Conservation (phyloP, 2,888 invertebrate genomes). For the Ormyrus rosae region DNA sequence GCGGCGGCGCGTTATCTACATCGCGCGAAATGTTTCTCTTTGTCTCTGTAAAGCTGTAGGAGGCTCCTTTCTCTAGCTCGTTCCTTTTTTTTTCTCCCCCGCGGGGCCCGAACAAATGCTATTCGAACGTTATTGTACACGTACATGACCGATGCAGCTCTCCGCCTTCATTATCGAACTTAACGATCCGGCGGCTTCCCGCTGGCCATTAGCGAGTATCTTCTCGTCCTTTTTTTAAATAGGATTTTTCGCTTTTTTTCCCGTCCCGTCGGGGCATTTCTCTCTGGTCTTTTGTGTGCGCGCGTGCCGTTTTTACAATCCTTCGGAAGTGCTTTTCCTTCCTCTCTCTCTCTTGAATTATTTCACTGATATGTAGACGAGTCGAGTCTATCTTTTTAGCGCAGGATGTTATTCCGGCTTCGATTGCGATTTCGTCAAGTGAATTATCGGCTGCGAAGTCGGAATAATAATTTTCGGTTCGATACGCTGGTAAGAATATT, state of each 20-base stretch:
- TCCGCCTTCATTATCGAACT: slow-evolving; percentile 32
- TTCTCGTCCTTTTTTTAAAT: not conserved
- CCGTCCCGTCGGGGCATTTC: not conserved
- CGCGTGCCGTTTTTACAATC: not conserved
- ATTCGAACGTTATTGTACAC: not conserved
- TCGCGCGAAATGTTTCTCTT: slow-evolving; percentile 31
- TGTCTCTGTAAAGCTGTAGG: not conserved
- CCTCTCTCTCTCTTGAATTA: not conserved
- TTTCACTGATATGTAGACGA: slow-evolving; percentile 4
- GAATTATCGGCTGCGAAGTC: too few relatives aligned
- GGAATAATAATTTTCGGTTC: too few relatives aligned
- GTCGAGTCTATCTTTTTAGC: not conserved
- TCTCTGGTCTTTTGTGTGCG: slow-evolving; percentile 6
- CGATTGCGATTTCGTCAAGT: not conserved
- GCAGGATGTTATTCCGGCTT: not conserved
- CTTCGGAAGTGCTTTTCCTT: not conserved
- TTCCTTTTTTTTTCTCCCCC: not conserved
- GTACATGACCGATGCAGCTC: slow-evolving; percentile 24
- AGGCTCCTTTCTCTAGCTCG: not conserved
- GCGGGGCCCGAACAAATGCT: not conserved
- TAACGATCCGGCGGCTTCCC: slow-evolving; percentile 40
- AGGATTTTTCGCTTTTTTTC: slow-evolving; percentile 11
- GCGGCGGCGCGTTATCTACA: slow-evolving; percentile 1
- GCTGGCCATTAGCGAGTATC: slow-evolving; percentile 25
- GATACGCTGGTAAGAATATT: too few relatives aligned